Evolutionary conservation across 2,888 invertebrate genomes (phyloP), one percentile per base, ranked within the genome.

Genomic region (Drosophila lacicola): DNA sequence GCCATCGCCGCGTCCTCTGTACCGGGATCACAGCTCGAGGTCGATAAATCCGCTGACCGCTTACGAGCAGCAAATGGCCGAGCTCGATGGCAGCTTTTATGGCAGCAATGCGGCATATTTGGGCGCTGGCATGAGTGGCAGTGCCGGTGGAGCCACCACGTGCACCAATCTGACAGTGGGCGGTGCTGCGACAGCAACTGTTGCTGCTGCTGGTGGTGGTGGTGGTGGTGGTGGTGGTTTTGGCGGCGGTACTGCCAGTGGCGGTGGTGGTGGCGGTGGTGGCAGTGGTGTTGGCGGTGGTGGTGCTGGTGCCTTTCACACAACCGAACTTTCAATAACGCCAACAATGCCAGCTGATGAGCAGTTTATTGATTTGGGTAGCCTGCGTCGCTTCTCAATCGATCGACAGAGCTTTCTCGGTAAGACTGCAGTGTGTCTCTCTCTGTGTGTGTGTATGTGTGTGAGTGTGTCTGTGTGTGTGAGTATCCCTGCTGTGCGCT

Each of bases 351-450:
- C 87, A 70, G 88, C 89, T 71, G 92, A 92, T 81, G 91, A 92
- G 71, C 92, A 91, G 71, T 91, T 84, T 37, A 91, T 92, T 77
- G 91, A 92, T 85, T 87, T 92, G 90, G 91, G 92, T 77, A 92
- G 92, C 76, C 75, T 92, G 67, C 90, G 91, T 61, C 91, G 91
- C 80, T 92, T 92, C 78, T 92, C 91, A 54, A 92, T 92, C 80
- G 92, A 92, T 90, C 91, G 92, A 49, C 92, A 91, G 72, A 92
- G 92, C 88, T 92, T 92, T 84, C 90, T 91, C 66, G 92, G 92
- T 92, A 92, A 92, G 92, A 64, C 50, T 58, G 57, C 11, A 3
- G 39, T 41, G 57, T 33, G 49, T 33, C 8, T 29, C 8, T 29
- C 29, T 29, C 2, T 29, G 9, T 41, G 42, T 17, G n/a, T 29